Base-by-base conservation (phyloP, 1,140 invertebrate genomes). In the Diorhabda elongata region DNA sequence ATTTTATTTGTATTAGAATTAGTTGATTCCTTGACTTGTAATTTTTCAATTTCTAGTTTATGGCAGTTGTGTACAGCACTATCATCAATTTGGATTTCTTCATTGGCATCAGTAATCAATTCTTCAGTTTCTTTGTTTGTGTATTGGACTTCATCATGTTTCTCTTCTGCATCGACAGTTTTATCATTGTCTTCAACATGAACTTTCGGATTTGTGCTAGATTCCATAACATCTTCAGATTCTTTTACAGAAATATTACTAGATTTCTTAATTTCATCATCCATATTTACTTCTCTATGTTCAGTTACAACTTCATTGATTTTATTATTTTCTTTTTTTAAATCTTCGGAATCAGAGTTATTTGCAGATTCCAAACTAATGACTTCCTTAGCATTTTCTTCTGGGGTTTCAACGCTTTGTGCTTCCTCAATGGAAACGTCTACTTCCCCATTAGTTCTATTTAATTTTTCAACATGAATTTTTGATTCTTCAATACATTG, bases 1-100 rank as follows among this genome's bases (percentile, higher is more conserved):
- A 62, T 64, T 9, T 58, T 67, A 9, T 26, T 26, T 26, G 63
- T 61, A 44, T 45, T 11, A 64, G 43, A n/a, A 26, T 69, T 64
- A 2, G 64, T 7, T 7, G 62, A n/a, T 9, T 66, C 41, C 4
- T 42, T 58, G 26, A 52, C 3, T 45, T 45, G 6, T 41, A 45
- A n/a, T 11, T 66, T 66, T 57, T 26, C 47, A 26, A n/a, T 8
- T 26, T 11, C 5, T 26, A 26, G 26, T 26, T 26, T 26, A 26
- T 26, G 26, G 26, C 26, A 26, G 26, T 26, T 26, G 26, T 26
- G 26, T 1, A 26, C 26, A 26, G 26, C 26, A 26, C 26, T 26
- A 26, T 26, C 26, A 26, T 26, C 26, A 26, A 26, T 26, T 26
- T 26, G 26, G 26, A 26, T 26, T 26, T 26, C 26, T 26, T 26